Percentiles rank a stretch among this genome's conserved stretches.
These are phyloP conservation scores for Muscina levida DNA, from an alignment of 2,888 invertebrate species.

Conservation along the genomic window DNA sequence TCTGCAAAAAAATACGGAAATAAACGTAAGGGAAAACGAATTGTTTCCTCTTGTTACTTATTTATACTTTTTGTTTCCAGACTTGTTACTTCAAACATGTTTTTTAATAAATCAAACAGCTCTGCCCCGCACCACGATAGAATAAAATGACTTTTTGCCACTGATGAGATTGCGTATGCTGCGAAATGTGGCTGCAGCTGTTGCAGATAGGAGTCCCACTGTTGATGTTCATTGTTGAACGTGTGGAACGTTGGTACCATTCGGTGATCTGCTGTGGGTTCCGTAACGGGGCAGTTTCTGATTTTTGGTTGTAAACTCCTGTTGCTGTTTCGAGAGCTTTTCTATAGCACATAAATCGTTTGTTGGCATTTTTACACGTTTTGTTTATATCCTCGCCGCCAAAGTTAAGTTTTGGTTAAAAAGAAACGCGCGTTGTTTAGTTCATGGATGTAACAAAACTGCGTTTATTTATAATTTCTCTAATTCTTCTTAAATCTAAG, in stretches of 20 bases:
- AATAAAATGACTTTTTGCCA: conserved; percentile 59
- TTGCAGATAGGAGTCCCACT: conserved; percentile 59
- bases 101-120: conserved; percentile 62
- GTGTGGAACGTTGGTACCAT: conserved; percentile 62
- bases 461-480: neutral
- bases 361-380: no score
- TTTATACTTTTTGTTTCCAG: no score
- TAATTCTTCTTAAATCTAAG: neutral
- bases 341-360: no score
- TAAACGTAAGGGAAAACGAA: no score
- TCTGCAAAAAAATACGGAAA: no score
- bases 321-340: no score
- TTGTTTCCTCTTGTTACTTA: no score
- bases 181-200: conserved; percentile 61
- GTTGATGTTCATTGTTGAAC: conserved; percentile 55
- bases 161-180: conserved; percentile 55
- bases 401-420: no score
- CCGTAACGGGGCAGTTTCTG: neutral
- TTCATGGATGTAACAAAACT: conserved; percentile 15
- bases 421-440: neutral
- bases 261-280: conserved; percentile 14
- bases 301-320: neutral
- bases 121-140: conserved; percentile 57
- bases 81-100: conserved; percentile 51
- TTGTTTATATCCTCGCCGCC: no score